phyloP scores from a whole-genome alignment of 2,888 invertebrate species.

The Steinernema hermaphroditum region DNA sequence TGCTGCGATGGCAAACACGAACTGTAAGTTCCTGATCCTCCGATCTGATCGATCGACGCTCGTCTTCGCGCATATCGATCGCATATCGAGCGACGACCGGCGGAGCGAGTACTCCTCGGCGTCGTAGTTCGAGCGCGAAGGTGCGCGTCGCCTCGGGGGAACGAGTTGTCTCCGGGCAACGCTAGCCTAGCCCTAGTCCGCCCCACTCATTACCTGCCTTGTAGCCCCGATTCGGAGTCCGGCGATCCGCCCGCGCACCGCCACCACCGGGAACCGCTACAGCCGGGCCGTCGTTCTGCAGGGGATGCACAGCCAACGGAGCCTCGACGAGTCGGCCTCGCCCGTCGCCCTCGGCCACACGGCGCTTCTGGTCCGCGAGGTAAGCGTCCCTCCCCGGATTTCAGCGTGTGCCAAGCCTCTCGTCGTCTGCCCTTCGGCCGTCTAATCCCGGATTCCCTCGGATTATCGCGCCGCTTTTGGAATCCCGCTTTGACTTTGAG shows the following conservation, averaged over 20 bases:
- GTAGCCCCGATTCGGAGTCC: constrained; percentile 31
- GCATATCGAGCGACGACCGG: neutral
- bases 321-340: constrained; percentile 16
- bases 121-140: constrained; percentile 24
- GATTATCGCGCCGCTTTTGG: constrained; percentile 2
- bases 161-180: neutral
- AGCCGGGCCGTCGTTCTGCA: constrained; percentile 23
- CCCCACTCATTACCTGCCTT: neutral
- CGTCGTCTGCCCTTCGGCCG: neutral
- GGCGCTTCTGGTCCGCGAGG: constrained; percentile 28
- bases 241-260: constrained; percentile 23
- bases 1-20: neutral
- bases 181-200: neutral
- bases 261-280: constrained; percentile 23
- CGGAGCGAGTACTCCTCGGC: neutral
- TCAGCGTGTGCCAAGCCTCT: neutral
- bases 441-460: neutral
- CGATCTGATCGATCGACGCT: neutral
- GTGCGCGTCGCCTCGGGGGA: constrained; percentile 5
- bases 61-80: constrained; percentile 22
- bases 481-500: neutral
- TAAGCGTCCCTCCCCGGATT: neutral
- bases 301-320: constrained; percentile 29
- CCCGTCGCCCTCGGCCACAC: constrained; percentile 30
- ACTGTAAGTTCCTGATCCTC: constrained; percentile 11